Conservation (phyloP, 2,113 vertebrate genomes). For the Pseudonaja textilis region DNA sequence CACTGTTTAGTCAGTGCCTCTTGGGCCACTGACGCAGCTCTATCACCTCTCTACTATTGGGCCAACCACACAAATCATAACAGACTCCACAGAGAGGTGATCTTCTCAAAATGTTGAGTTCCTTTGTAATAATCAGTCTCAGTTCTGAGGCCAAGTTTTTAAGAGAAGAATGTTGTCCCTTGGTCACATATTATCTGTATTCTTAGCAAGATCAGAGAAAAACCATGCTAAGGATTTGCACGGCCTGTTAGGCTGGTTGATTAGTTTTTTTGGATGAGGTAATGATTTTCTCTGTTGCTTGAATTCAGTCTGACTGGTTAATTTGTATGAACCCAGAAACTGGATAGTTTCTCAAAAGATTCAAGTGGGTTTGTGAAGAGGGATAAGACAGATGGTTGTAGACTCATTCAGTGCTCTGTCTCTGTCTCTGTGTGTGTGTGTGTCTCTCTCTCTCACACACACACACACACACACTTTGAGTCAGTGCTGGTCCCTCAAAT, state of each 20-base stretch:
- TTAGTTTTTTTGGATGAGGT: background rate
- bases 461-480: too few relatives aligned
- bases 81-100: background rate
- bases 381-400: background rate
- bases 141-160: background rate
- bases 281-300: background rate
- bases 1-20: background rate
- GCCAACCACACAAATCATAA: background rate
- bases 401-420: background rate
- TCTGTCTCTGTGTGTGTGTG: too few relatives aligned
- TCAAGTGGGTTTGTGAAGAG: background rate
- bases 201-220: background rate
- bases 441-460: too few relatives aligned
- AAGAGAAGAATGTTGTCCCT: background rate
- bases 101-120: background rate
- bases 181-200: background rate
- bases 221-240: background rate
- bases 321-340: background rate
- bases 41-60: background rate
- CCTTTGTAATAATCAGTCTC: background rate
- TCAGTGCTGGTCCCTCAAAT: background rate
- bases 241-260: background rate
- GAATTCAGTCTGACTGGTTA: background rate
- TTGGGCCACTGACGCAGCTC: background rate
- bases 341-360: background rate